Conservation (phyloP, 2,113 vertebrate genomes). For the Psophia crepitans region DNA sequence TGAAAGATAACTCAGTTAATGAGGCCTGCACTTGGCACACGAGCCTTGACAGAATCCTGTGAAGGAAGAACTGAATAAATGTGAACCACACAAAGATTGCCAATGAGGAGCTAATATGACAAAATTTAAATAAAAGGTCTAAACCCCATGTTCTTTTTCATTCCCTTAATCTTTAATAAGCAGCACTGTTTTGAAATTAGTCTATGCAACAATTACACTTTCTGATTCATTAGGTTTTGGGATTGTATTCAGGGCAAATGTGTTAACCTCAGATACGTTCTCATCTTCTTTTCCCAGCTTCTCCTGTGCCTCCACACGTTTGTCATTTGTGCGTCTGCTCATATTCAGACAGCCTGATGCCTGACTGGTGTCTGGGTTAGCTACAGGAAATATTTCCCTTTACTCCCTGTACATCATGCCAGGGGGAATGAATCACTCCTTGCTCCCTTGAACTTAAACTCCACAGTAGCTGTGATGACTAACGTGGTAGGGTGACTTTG, state of each 20-base stretch:
- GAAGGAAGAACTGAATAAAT: slow-evolving; percentile 16
- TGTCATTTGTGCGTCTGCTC: slow-evolving; percentile 7
- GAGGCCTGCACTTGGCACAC: slow-evolving; percentile 55
- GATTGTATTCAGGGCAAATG: neutral
- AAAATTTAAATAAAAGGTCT: slow-evolving; percentile 26
- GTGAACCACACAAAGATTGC: slow-evolving; percentile 1
- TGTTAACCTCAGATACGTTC: neutral
- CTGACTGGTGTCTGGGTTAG: slow-evolving; percentile 12
- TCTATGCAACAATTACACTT: slow-evolving; percentile 18
- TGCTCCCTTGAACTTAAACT: slow-evolving; percentile 2
- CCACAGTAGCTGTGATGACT: neutral
- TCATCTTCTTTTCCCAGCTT: neutral
- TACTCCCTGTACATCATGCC: neutral
- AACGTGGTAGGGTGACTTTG: neutral
- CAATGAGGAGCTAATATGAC: neutral
- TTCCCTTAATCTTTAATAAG: slow-evolving; percentile 14
- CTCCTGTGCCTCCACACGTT: neutral
- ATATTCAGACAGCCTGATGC: slow-evolving; percentile 22
- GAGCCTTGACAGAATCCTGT: slow-evolving; percentile 31
- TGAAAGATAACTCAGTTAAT: slow-evolving; percentile 59
- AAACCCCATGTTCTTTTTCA: slow-evolving; percentile 2
- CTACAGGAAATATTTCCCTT: slow-evolving; percentile 18
- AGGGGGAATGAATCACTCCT: slow-evolving; percentile 49
- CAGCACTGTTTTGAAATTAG: slow-evolving; percentile 32
- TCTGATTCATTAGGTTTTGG: slow-evolving; percentile 44